These are phyloP conservation scores for Chloroclysta siterata DNA, from an alignment of 2,888 invertebrate species.

Conservation along the genomic window DNA sequence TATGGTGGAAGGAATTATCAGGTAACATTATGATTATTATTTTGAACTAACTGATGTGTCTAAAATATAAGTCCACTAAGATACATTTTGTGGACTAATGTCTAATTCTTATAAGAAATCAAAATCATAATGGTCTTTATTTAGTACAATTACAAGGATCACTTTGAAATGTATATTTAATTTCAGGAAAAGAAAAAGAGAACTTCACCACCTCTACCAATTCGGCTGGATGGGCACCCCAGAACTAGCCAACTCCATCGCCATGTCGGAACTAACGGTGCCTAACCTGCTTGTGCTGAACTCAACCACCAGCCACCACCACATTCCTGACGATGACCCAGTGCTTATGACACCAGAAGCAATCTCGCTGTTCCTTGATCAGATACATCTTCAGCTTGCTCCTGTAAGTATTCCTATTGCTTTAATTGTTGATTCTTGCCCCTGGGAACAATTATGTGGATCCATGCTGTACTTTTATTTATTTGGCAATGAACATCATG, in stretches of 20 bases:
- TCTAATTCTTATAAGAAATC: too few relatives aligned
- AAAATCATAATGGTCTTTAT: too few relatives aligned
- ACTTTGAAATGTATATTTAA: neutral
- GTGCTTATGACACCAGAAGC: constrained; percentile 92
- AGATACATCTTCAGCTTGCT: constrained; percentile 91
- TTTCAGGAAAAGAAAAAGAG: constrained; percentile 84
- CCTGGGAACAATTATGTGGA: too few relatives aligned
- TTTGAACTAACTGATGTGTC: too few relatives aligned
- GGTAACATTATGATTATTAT: constrained; percentile 51
- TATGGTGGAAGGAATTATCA: constrained; percentile 92
- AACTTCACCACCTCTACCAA: constrained; percentile 93
- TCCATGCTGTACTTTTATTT: too few relatives aligned
- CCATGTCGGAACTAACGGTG: constrained; percentile 92
- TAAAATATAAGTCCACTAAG: too few relatives aligned
- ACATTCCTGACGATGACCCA: constrained; percentile 94
- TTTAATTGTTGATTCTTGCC: too few relatives aligned
- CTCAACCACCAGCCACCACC: constrained; percentile 96
- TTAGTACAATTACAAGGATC: too few relatives aligned
- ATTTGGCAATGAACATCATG: too few relatives aligned
- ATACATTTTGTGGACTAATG: too few relatives aligned
- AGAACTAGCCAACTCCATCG: constrained; percentile 96
- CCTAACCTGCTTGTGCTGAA: constrained; percentile 96
- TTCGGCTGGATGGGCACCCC: constrained; percentile 98
- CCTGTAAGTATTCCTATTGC: constrained; percentile 82
- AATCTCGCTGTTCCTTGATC: constrained; percentile 90